Base-by-base conservation (phyloP, 2,797 vertebrate genomes). In the Chromobotia macracanthus region DNA sequence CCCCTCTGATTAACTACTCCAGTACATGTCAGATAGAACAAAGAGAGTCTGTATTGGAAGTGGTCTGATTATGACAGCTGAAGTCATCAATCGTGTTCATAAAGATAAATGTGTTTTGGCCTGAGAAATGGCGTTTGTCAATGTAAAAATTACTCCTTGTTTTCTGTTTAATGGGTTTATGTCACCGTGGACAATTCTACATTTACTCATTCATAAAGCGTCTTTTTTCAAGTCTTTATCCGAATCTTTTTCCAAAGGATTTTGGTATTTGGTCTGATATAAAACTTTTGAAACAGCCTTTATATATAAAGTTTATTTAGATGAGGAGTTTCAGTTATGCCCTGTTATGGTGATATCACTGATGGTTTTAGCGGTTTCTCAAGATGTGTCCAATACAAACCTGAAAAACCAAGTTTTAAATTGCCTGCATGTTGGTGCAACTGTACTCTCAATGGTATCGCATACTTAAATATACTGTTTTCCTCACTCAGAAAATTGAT, bases 71-170 rank as follows among this genome's bases (percentile, higher is more conserved):
- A 60, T 60, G 65, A 77, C 53, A 23, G 66, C 55, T 70, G 58
- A 70, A 67, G 38, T 76, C 35, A 55, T 55, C 3, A 53, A 21
- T n/a, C 0, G 16, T 41, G 46, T 41, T 19, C 76, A 64, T 64
- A 68, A 71, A 78, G 76, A 64, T 71, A 11, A 53, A 78, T 78
- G 66, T 48, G 69, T 53, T 78, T 63, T 64, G 76, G 67, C 61
- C n/a, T 19, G 31, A 38, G 9, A 41, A 64, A 64, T 41, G 8
- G 31, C 31, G 23, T 71, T 71, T 53, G 31, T 71, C 44, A 38
- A 63, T 46, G 51, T 19, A 38, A 77, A 77, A 0, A n/a, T 23
- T 50, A 70, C 68, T 70, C 10, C 15, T 1, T 60, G 48, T 69
- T 28, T 60, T 41, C 41, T 44, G 15, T 68, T 31, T 53, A 67